These are phyloP conservation scores for Diacarnus erythraeanus DNA, from an alignment of 37 sponge, comb jelly and placozoan species.

Conservation along the genomic window DNA sequence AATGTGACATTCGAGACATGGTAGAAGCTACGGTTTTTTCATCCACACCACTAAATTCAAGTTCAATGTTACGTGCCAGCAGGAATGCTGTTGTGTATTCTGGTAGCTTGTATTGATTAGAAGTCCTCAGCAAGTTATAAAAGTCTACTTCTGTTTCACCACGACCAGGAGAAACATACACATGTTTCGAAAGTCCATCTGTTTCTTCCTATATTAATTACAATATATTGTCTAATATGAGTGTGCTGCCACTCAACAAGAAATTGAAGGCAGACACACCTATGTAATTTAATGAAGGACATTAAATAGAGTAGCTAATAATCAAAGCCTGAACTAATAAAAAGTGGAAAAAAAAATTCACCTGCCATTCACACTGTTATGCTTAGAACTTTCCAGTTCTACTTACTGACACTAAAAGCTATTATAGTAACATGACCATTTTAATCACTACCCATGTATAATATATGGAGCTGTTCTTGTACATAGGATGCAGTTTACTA, in stretches of 20 bases:
- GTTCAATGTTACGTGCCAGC: slow-evolving; percentile 29
- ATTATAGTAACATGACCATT: too few species aligned
- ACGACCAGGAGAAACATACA: slow-evolving; percentile 12
- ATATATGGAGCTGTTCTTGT: background rate
- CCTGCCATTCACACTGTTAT: too few species aligned
- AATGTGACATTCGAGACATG: background rate
- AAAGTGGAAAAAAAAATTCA: too few species aligned
- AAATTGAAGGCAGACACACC: too few species aligned
- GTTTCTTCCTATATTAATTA: background rate
- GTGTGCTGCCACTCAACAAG: too few species aligned
- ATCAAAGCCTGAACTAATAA: too few species aligned
- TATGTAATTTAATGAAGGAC: too few species aligned
- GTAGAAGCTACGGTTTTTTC: background rate
- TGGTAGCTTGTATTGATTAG: slow-evolving; percentile 18
- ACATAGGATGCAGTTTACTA: background rate
- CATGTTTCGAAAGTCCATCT: background rate
- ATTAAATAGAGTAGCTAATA: too few species aligned
- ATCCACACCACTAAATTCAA: slow-evolving; percentile 27
- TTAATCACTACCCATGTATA: background rate
- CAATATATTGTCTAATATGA: too few species aligned
- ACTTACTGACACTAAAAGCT: too few species aligned
- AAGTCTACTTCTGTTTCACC: background rate
- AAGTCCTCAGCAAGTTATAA: background rate
- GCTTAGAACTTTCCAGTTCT: too few species aligned
- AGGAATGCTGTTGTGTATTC: slow-evolving; percentile 28